These are phyloP conservation scores for Trichogramma evanescens DNA, from an alignment of 2,888 invertebrate species.

Conservation along the genomic window DNA sequence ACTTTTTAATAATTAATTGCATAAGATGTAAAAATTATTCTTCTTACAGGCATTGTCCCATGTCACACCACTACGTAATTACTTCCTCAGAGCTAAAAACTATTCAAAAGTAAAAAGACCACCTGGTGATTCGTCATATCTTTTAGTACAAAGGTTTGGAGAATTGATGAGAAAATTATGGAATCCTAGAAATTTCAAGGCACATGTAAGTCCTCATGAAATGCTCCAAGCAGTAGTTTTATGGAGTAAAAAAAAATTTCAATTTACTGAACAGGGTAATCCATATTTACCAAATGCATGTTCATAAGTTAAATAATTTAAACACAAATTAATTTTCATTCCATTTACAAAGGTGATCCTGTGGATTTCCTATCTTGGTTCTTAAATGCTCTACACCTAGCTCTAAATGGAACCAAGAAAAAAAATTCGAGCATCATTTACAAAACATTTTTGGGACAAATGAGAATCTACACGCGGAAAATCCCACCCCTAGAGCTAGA, in stretches of 20 bases:
- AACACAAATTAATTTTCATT: not conserved
- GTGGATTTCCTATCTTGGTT: conserved; percentile 98
- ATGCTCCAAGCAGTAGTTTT: conserved; percentile 98
- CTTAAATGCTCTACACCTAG: conserved; percentile 88
- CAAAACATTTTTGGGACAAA: conserved; percentile 86
- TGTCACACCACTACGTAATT: conserved; percentile 89
- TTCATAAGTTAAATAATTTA: too few relatives aligned
- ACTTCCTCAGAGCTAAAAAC: conserved; percentile 89
- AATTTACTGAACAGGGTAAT: conserved; percentile 93
- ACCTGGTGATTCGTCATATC: conserved; percentile 89
- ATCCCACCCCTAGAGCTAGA: conserved; percentile 88
- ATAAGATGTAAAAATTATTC: not conserved
- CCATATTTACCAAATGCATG: too few relatives aligned
- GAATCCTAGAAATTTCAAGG: conserved; percentile 98
- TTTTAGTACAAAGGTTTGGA: conserved; percentile 87
- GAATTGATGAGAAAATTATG: conserved; percentile 94
- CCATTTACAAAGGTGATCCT: conserved; percentile 69
- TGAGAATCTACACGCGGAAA: conserved; percentile 85
- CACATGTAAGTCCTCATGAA: conserved; percentile 99
- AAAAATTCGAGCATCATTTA: conserved; percentile 86
- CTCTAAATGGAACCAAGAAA: conserved; percentile 87
- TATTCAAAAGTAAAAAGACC: conserved; percentile 84
- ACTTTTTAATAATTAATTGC: not conserved
- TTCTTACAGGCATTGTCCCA: conserved; percentile 79
- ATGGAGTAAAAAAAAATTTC: conserved; percentile 94